phyloP scores from a whole-genome alignment of 2,888 invertebrate genomes.

The Drosophila merina region DNA sequence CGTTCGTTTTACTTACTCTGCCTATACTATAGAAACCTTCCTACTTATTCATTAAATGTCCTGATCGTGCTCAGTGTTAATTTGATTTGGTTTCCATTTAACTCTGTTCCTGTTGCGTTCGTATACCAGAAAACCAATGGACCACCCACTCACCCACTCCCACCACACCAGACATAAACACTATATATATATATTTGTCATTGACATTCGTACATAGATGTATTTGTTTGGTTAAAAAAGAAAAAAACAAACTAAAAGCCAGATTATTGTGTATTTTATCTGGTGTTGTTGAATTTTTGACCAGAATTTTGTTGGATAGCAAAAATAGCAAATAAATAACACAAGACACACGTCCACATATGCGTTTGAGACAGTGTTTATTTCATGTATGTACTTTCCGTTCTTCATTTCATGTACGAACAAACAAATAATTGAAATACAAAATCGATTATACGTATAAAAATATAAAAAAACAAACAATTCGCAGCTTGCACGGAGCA shows the following conservation, averaged over 20 bases:
- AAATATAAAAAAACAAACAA: slow-evolving; percentile 47
- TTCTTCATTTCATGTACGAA: slow-evolving; percentile 74
- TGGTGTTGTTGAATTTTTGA: slow-evolving; percentile 40
- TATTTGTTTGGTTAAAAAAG: slow-evolving; percentile 36
- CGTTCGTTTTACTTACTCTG: slow-evolving; percentile 18
- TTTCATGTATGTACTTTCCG: slow-evolving; percentile 71
- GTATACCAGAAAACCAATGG: slow-evolving; percentile 30
- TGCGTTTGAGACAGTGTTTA: slow-evolving; percentile 53
- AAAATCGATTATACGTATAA: slow-evolving; percentile 57
- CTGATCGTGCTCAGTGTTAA: slow-evolving; percentile 67
- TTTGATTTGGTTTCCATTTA: slow-evolving; percentile 57
- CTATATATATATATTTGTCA: slow-evolving; percentile 20
- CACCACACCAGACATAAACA: slow-evolving; percentile 23
- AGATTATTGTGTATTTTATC: slow-evolving; percentile 55
- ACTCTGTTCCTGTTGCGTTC: slow-evolving; percentile 60
- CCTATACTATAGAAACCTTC: slow-evolving; percentile 28
- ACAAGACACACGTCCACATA: slow-evolving; percentile 21
- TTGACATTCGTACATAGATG: slow-evolving; percentile 34
- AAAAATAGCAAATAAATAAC: slow-evolving; percentile 4
- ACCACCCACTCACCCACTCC: slow-evolving; percentile 9
- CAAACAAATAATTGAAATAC: slow-evolving; percentile 53
- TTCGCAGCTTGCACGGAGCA: slow-evolving; percentile 94
- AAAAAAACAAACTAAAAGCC: slow-evolving; percentile 24
- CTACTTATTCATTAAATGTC: slow-evolving; percentile 67
- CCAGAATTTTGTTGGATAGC: slow-evolving; percentile 11